A percentile compares a stretch with the other conserved stretches of the same genome.
These are phyloP conservation scores for Trinectes maculatus DNA, from an alignment of 2,113 vertebrate genomes.

Conservation along the genomic window DNA sequence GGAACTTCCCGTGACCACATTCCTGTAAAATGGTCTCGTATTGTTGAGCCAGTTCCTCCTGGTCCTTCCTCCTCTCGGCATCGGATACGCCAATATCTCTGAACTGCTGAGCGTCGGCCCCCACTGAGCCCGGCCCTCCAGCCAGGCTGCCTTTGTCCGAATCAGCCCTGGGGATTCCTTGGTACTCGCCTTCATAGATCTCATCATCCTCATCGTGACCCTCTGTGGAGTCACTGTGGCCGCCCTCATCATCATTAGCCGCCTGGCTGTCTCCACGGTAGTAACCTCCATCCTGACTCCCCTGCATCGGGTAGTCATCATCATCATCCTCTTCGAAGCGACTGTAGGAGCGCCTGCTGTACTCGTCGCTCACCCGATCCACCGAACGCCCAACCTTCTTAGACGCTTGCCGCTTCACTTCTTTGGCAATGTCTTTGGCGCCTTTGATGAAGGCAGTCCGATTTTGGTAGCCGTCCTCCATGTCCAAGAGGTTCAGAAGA, in stretches of 20 bases:
- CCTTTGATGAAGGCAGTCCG: slow-evolving; percentile 95
- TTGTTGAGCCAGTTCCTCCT: slow-evolving; percentile 94
- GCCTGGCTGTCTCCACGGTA: slow-evolving; percentile 88
- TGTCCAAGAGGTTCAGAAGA: slow-evolving; percentile 63
- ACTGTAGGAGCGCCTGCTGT: slow-evolving; percentile 92
- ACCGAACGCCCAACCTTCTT: slow-evolving; percentile 92
- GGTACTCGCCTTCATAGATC: slow-evolving; percentile 98
- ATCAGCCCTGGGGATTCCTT: slow-evolving; percentile 93
- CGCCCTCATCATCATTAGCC: slow-evolving; percentile 86
- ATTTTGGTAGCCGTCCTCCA: slow-evolving; percentile 91
- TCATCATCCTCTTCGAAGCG: slow-evolving; percentile 95
- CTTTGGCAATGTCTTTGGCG: slow-evolving; percentile 97
- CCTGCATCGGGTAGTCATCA: slow-evolving; percentile 85
- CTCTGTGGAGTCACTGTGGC: slow-evolving; percentile 95
- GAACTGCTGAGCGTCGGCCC: slow-evolving; percentile 76
- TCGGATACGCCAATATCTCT: slow-evolving; percentile 78
- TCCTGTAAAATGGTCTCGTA: slow-evolving; percentile 96
- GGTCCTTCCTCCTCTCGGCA: slow-evolving; percentile 87
- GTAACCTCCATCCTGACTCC: slow-evolving; percentile 82
- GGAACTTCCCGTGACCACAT: slow-evolving; percentile 95
- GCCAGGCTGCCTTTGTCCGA: slow-evolving; percentile 83
- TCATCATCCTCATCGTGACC: slow-evolving; percentile 97
- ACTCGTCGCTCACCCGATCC: slow-evolving; percentile 90
- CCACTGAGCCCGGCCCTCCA: slow-evolving; percentile 69
- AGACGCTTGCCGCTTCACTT: slow-evolving; percentile 90